Evolutionary conservation across 1,140 invertebrate species (phyloP).

Genomic region (Potamilus streckersoni): DNA sequence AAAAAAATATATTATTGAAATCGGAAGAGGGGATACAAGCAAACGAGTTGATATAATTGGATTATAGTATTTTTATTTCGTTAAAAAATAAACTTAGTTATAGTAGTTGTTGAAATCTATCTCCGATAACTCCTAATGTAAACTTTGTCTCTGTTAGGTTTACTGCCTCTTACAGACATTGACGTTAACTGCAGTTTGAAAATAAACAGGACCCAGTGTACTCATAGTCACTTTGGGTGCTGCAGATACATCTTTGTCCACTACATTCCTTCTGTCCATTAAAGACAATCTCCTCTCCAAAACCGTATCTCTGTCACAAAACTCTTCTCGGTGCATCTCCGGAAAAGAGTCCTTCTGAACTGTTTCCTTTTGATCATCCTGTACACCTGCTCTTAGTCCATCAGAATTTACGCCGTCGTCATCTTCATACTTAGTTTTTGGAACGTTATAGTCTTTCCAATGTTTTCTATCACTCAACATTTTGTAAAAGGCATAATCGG

Average conservation of each 20-base stretch:
- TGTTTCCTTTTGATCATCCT: background rate
- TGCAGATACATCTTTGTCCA: constrained; percentile 4
- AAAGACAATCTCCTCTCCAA: background rate
- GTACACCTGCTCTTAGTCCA: background rate
- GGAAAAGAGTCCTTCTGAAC: background rate
- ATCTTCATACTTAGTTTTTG: background rate
- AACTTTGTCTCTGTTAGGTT: no score
- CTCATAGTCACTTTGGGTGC: constrained; percentile 18
- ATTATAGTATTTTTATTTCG: no score
- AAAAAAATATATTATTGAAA: no score
- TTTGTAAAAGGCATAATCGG: constrained; percentile 9
- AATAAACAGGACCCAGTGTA: constrained; percentile 26
- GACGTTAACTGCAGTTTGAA: constrained; percentile 16
- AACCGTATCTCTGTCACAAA: no score
- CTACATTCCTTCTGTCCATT: constrained; percentile 19
- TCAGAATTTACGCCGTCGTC: background rate
- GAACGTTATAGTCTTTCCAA: constrained; percentile 23
- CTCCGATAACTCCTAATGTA: no score
- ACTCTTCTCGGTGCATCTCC: background rate
- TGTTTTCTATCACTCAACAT: constrained; percentile 24
- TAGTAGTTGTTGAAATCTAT: no score
- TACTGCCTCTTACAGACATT: no score
- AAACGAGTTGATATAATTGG: no score
- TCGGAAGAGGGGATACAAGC: no score
- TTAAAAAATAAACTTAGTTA: no score